phyloP scores from a whole-genome alignment of 1,140 invertebrate species.

The Eriocheir sinensis region DNA sequence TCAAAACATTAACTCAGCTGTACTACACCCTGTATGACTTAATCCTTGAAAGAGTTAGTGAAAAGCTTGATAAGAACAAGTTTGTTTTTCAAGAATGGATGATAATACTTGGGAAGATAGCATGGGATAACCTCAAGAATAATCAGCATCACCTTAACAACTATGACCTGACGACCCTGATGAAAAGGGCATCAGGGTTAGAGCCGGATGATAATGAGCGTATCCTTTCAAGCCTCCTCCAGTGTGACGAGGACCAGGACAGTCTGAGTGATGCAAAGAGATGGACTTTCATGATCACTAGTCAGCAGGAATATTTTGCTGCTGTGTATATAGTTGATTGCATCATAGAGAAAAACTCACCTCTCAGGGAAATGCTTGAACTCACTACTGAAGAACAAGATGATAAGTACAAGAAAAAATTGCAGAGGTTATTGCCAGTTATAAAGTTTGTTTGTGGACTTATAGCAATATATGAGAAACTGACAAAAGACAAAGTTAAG shows the following conservation, averaged over 20 bases:
- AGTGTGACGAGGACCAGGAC: conserved; percentile 38
- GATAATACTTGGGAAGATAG: conserved; percentile 37
- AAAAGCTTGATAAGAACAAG: not conserved
- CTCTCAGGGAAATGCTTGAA: conserved; percentile 42
- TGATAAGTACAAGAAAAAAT: conserved; percentile 31
- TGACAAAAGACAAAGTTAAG: not conserved
- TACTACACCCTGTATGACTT: conserved; percentile 38
- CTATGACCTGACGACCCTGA: not conserved
- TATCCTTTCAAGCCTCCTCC: not conserved
- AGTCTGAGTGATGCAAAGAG: not conserved
- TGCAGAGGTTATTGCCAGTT: conserved; percentile 59
- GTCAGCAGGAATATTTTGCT: conserved; percentile 57
- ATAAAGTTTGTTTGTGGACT: conserved; percentile 57
- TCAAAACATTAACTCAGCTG: conserved; percentile 41
- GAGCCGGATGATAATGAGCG: not conserved
- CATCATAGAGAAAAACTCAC: not conserved
- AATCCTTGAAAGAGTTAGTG: conserved; percentile 25
- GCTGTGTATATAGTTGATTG: conserved; percentile 34
- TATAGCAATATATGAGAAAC: not conserved
- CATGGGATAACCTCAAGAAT: conserved; percentile 54
- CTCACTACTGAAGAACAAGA: not conserved
- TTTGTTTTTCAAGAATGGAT: conserved; percentile 20
- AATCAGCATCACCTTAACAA: conserved; percentile 52
- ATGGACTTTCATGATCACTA: conserved; percentile 45
- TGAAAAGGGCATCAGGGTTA: not conserved